Evolutionary conservation across 2,888 invertebrate species (phyloP).

Genomic region (Eulithis prunata): DNA sequence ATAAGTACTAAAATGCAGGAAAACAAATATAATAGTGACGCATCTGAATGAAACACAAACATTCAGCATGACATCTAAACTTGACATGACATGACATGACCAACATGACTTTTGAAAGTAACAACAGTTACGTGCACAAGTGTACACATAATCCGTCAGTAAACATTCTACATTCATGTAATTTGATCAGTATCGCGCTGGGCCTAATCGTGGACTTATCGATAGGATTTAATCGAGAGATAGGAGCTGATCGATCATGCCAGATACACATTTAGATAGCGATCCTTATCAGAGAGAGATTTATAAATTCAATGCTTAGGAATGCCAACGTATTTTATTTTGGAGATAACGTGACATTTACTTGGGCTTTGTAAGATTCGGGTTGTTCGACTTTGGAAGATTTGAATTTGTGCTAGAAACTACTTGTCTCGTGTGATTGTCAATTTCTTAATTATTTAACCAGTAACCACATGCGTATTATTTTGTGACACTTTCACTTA

Average conservation of each 20-base stretch:
- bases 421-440: too few species aligned
- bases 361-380: neutral
- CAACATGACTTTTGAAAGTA: too few species aligned
- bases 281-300: constrained; percentile 69
- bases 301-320: constrained; percentile 56
- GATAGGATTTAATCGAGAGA: constrained; percentile 69
- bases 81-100: too few species aligned
- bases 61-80: too few species aligned
- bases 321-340: constrained; percentile 42
- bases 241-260: constrained; percentile 71
- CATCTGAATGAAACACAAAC: too few species aligned
- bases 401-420: too few species aligned
- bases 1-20: too few species aligned
- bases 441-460: too few species aligned
- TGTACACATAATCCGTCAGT: constrained; percentile 39
- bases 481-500: too few species aligned
- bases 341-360: neutral
- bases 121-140: constrained; percentile 8
- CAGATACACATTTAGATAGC: constrained; percentile 69
- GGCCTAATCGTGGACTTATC: constrained; percentile 58
- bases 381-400: too few species aligned
- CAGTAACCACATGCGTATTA: too few species aligned
- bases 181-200: constrained; percentile 65
- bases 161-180: constrained; percentile 63
- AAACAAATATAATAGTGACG: too few species aligned